Evolutionary conservation across 2,888 invertebrate genomes (phyloP), one percentile per base, ranked within the genome.

Genomic region (Tachina grossa): DNA sequence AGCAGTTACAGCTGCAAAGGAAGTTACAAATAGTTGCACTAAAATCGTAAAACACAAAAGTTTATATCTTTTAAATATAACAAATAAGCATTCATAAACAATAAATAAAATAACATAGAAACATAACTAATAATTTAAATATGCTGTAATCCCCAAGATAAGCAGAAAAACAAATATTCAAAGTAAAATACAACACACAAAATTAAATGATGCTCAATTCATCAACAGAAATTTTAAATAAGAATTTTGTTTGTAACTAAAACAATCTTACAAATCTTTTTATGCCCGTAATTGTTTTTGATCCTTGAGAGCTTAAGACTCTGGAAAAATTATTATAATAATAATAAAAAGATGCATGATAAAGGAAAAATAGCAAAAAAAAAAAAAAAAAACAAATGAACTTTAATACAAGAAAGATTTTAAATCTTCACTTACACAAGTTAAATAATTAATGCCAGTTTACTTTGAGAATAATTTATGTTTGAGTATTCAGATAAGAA

Each of bases 91-190:
- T 16, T 22, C 68, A 51, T 61, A 65, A 84, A 69, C 63, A 79
- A 79, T 69, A 53, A 61, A 82, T 39, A 41, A 19, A 41, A 53
- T 47, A 76, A 49, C 39, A 66, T n/a, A 81, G 71, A 65, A 69
- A 77, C 39, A 81, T 84, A 80, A 84, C 76, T 81, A 72, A 84
- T 61, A 81, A 81, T 68, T 81, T 81, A 77, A 84, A 77, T 68
- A 80, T 63, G 59, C 14, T 75, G 68, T 68, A 74, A 74, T 63
- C 57, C 22, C 9, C 49, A 47, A 49, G 55, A 14, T 31, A 45
- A 75, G 16, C 10, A 74, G 31, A 5, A 31, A 31, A 31, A n/a
- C 10, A 72, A 53, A n/a, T 11, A 51, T 51, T 31, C 9, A 55
- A 76, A 76, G 9, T 16, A 47, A 22, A 57, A 66, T 16, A 65